These are phyloP conservation scores for Archegozetes longisetosus DNA, from an alignment of 1,140 invertebrate species.

Conservation along the genomic window DNA sequence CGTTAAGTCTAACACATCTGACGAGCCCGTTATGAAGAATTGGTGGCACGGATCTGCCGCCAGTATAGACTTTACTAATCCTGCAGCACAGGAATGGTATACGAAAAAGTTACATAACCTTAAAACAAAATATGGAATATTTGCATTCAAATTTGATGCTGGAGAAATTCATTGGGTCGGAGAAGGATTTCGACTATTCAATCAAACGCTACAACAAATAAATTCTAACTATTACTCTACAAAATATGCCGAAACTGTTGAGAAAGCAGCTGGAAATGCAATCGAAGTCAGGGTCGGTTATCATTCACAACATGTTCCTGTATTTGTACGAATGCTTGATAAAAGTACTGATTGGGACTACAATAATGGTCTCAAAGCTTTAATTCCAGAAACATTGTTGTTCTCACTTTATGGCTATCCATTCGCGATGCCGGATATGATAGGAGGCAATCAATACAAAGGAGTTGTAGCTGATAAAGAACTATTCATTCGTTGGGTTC, in stretches of 20 bases:
- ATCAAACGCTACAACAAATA: conserved; percentile 31
- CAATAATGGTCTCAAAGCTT: conserved; percentile 54
- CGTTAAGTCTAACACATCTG: no score
- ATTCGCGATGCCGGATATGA: conserved; percentile 73
- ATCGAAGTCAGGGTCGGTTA: no score
- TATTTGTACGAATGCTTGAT: conserved; percentile 76
- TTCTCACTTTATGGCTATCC: conserved; percentile 54
- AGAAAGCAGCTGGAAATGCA: conserved; percentile 43
- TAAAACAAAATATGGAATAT: conserved; percentile 45
- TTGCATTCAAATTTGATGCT: conserved; percentile 84
- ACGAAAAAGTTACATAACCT: conserved; percentile 40
- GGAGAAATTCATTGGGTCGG: conserved; percentile 49
- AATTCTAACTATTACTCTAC: conserved; percentile 43
- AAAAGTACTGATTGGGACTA: conserved; percentile 59
- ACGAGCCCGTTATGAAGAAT: no score
- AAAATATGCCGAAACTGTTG: conserved; percentile 44
- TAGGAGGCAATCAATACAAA: conserved; percentile 64
- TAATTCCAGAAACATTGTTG: conserved; percentile 62
- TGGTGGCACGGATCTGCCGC: conserved; percentile 79
- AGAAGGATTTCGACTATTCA: conserved; percentile 22
- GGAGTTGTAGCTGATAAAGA: no score
- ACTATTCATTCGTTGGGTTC: no score
- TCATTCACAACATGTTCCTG: no score
- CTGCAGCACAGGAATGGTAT: conserved; percentile 55
- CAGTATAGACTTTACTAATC: no score